Evolutionary conservation across 1,140 invertebrate species (phyloP).

Genomic region (Tetranychus cinnabarinus): DNA sequence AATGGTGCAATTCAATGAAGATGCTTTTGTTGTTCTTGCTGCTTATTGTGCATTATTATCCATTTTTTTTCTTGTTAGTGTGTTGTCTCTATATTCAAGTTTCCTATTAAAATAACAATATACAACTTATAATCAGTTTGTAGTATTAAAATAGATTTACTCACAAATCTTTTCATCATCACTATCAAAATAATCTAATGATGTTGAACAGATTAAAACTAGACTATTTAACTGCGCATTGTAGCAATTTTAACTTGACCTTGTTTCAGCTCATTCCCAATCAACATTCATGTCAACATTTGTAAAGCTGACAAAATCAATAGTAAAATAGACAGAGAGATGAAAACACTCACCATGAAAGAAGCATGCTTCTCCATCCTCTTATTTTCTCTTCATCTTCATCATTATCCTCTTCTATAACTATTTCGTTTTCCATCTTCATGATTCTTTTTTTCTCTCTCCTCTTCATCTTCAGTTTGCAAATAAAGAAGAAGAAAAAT

Average conservation of each 20-base stretch:
- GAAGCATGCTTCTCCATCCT: neutral
- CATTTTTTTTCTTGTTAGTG: neutral
- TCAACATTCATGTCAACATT: neutral
- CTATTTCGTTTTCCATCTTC: neutral
- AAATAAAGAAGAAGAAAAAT: too few relatives aligned
- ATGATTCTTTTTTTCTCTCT: neutral
- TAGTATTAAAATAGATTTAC: neutral
- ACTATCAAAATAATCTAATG: neutral
- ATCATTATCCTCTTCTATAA: neutral
- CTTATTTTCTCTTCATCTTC: neutral
- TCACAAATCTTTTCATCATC: neutral
- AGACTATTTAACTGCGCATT: neutral
- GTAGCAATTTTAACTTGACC: neutral
- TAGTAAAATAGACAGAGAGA: neutral
- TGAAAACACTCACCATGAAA: neutral
- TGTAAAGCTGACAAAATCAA: neutral
- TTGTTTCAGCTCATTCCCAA: neutral
- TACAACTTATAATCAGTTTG: neutral
- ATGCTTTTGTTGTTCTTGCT: neutral
- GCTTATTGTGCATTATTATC: too few relatives aligned
- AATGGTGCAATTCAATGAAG: neutral
- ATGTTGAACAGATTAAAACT: neutral
- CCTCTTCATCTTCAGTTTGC: neutral
- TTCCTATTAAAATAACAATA: neutral
- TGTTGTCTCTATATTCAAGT: neutral